phyloP scores from a whole-genome alignment of 1,140 invertebrate species.

The Bombus impatiens region DNA sequence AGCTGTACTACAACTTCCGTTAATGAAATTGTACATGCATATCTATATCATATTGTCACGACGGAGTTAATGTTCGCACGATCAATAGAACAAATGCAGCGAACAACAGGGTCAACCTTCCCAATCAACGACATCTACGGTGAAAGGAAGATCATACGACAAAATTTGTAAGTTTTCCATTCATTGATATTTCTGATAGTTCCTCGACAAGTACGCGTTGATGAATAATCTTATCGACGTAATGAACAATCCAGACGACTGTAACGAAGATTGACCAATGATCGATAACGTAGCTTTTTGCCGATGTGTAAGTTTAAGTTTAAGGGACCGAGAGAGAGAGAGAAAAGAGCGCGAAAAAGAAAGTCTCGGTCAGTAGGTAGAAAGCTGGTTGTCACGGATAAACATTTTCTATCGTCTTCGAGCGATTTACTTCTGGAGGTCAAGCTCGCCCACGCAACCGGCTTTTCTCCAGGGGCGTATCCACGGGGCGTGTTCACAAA shows the following conservation, averaged over 20 bases:
- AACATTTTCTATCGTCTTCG: slow-evolving; percentile 52
- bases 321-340: not conserved
- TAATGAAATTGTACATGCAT: no score
- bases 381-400: slow-evolving; percentile 37
- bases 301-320: not conserved
- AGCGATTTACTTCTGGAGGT: slow-evolving; percentile 51
- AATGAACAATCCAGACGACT: not conserved
- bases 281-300: not conserved
- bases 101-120: not conserved
- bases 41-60: no score
- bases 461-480: slow-evolving; percentile 63
- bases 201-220: not conserved
- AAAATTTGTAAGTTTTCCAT: not conserved
- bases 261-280: not conserved
- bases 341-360: slow-evolving; percentile 21
- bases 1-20: not conserved
- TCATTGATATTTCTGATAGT: not conserved
- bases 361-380: slow-evolving; percentile 69
- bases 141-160: not conserved
- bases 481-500: slow-evolving; percentile 63
- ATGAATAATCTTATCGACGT: not conserved
- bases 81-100: not conserved
- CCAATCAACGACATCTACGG: not conserved
- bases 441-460: slow-evolving; percentile 55
- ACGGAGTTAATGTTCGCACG: not conserved